Base-by-base conservation (phyloP, 2,113 vertebrate genomes). In the Coreoperca whiteheadi region DNA sequence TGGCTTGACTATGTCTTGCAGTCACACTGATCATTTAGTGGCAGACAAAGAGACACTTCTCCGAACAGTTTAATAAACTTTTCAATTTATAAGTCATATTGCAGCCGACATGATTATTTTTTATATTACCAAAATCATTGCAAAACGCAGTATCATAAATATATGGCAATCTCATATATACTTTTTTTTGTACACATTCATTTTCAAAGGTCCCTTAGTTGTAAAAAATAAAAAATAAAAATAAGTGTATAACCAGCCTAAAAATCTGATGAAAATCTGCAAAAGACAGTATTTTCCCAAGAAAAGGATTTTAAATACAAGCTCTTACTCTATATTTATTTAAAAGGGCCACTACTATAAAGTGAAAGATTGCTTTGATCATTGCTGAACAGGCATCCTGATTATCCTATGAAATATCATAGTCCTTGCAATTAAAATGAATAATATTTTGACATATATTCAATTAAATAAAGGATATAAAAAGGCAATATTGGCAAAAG, bases 381-480 rank as follows among this genome's bases (percentile, higher is more conserved):
- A 73, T 80, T 83, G 48, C 81, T 64, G n/a, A 66, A 82, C 50
- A 84, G 67, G 71, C 30, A 50, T 84, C 69, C 81, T 77, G 56
- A 86, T 84, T 70, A 81, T 74, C 41, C 63, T 41, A 23, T 48
- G 39, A 82, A 77, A 79, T 73, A 66, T 75, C 74, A 77, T 16
- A 69, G 56, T 86, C 67, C 76, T 28, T 14, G 46, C 51, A 23
- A 25, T 88, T 77, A 75, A 83, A 87, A 68, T 65, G 67, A 65
- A 20, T 43, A 74, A 83, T 76, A 64, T 83, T 85, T 88, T 85
- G 89, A 92, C 64, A 56, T 72, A 78, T 79, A 79, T 89, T 92
- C 79, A 91, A 90, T 93, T 93, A 93, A 94, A 93, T 93, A 93
- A 91, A 81, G 71, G 32, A 70, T 92, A 84, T 90, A 90, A 91